Percentiles rank a stretch among this genome's conserved stretches.
phyloP scores from a whole-genome alignment of 2,888 invertebrate species.

The Polymixis flavicincta region DNA sequence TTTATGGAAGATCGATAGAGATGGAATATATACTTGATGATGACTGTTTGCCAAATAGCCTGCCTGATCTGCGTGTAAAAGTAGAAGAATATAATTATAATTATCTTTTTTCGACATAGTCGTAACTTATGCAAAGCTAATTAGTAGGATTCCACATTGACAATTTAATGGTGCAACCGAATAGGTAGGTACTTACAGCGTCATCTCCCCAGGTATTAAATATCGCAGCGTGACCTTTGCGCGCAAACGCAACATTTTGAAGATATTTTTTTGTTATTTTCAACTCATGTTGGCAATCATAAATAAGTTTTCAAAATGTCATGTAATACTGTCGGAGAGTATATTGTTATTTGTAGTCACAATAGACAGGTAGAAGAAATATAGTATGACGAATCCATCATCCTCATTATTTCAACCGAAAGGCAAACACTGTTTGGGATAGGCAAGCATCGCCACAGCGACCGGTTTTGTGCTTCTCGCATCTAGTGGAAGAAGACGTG shows the following conservation, averaged over 20 bases:
- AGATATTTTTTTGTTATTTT: no score
- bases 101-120: background rate
- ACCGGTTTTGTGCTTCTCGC: background rate
- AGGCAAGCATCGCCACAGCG: background rate
- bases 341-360: slow-evolving; percentile 41
- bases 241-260: no score
- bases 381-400: background rate
- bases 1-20: background rate
- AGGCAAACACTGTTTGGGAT: background rate
- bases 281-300: background rate
- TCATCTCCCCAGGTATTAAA: background rate
- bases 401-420: background rate
- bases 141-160: background rate
- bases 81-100: background rate
- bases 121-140: background rate
- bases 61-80: background rate
- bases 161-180: background rate
- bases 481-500: background rate
- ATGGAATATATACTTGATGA: background rate
- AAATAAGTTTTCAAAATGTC: slow-evolving; percentile 9
- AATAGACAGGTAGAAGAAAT: slow-evolving; percentile 16
- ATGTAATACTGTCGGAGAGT: slow-evolving; percentile 37
- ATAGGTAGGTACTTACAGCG: no score
- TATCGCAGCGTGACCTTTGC: no score
- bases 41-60: background rate